Evolutionary conservation across 2,797 vertebrate species (phyloP).

Genomic region (Rhadinocentrus ornatus): DNA sequence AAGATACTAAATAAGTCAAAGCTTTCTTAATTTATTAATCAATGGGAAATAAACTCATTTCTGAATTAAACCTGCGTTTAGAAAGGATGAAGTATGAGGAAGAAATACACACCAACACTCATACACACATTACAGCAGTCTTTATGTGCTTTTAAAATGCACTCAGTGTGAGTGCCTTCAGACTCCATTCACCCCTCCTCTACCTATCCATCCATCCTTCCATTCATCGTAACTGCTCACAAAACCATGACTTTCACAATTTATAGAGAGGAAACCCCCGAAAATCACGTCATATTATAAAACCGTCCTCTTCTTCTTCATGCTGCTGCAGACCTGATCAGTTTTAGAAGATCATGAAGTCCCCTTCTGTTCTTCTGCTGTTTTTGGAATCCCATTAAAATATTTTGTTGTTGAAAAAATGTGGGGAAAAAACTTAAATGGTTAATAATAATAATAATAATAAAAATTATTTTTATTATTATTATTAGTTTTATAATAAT

Average conservation of each 20-base stretch:
- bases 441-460: background rate
- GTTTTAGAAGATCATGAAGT: conserved; percentile 12
- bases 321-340: conserved; percentile 17
- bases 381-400: conserved; percentile 2
- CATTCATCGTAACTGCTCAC: conserved; percentile 39
- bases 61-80: conserved; percentile 1
- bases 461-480: too few relatives aligned
- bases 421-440: background rate
- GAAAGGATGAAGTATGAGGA: background rate
- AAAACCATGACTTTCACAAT: conserved; percentile 75
- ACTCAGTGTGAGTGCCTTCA: conserved; percentile 43
- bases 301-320: conserved; percentile 27
- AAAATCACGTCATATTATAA: conserved; percentile 74
- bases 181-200: conserved; percentile 37
- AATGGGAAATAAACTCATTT: background rate
- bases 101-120: background rate
- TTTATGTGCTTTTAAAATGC: conserved; percentile 37
- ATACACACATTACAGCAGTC: background rate
- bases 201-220: conserved; percentile 11
- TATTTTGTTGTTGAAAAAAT: background rate
- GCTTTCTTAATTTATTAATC: background rate
- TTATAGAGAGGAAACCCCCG: conserved; percentile 76
- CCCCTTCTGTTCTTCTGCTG: background rate
- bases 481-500: too few relatives aligned
- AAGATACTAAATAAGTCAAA: background rate